Evolutionary conservation across 2,888 invertebrate genomes (phyloP), one percentile per base, ranked within the genome.

Genomic region (Antheraea yamamai): DNA sequence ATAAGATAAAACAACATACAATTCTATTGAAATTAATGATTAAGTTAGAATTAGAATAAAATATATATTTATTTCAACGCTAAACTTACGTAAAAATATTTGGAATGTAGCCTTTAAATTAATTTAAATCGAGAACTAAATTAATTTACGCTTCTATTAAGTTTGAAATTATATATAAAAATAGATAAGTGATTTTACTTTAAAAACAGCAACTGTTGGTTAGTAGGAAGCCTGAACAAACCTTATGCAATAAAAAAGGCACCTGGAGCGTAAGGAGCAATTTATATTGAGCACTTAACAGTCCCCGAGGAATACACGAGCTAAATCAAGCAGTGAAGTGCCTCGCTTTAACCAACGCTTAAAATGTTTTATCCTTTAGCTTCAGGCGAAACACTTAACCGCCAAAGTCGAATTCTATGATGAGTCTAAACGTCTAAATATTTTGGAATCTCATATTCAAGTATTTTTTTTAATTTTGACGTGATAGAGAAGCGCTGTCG

Each of bases 231-330:
- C 58, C 58, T 47, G 71, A 14, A 66, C 72, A 61, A 74, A 61
- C 20, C 71, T 71, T 71, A 70, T 1, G 35, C 58, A 39, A 91
- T 89, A 89, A 89, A 89, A n/a, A 88, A 89, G 88, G 85, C 86
- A 91, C 91, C 91, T 92, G 88, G 88, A 89, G 87, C 86, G 85
- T 84, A 81, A 83, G 80, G 84, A 84, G 84, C 85, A 90, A 92
- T 92, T 92, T 92, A 92, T 92, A 86, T 87, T 87, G 78, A 85
- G 90, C 91, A 92, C 92, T 92, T 92, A 92, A 88, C 86, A 85
- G 85, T 85, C 87, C 86, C 85, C 83, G 79, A 80, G 81, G 84
- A 87, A 85, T 85, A 85, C 82, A 87, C 85, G 84, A 86, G 84
- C 89, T 79, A 82, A 82, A 79, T 81, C 81, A 81, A 81, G 80